Conservation (phyloP, 1,140 invertebrate species). For the Holcopasites calliopsidis region DNA sequence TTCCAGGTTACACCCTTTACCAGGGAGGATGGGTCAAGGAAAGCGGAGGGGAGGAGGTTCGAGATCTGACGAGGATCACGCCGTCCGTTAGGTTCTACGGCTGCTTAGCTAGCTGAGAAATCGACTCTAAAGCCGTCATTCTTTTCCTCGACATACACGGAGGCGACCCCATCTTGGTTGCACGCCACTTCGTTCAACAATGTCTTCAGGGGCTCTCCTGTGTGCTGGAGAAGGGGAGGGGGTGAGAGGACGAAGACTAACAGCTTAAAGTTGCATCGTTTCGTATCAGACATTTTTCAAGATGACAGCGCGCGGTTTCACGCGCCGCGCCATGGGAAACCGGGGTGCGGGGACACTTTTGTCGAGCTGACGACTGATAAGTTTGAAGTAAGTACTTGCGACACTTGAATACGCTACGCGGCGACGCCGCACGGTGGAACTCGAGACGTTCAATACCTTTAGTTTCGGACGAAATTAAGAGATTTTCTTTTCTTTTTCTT, state of each 20-base stretch:
- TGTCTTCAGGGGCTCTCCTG: too few relatives aligned
- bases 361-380: slow-evolving; percentile 22
- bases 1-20: not conserved
- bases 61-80: slow-evolving; percentile 61
- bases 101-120: slow-evolving; percentile 48
- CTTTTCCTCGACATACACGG: slow-evolving; percentile 10
- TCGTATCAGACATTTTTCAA: slow-evolving; percentile 27
- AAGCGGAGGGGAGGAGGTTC: slow-evolving; percentile 5
- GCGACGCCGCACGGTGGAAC: not conserved
- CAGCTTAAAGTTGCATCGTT: slow-evolving; percentile 13
- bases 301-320: not conserved
- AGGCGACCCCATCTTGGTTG: not conserved
- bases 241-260: slow-evolving; percentile 22
- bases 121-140: slow-evolving; percentile 27
- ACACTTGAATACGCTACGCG: not conserved
- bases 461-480: not conserved
- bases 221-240: too few relatives aligned
- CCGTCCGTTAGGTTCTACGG: slow-evolving; percentile 43
- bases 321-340: not conserved
- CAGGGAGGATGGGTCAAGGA: too few relatives aligned
- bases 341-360: not conserved
- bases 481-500: not conserved
- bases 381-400: slow-evolving; percentile 10
- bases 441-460: not conserved
- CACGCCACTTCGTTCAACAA: not conserved